Evolutionary conservation across 2,113 vertebrate genomes (phyloP), one percentile per base, ranked within the genome.

Genomic region (Vanacampus margaritifer): DNA sequence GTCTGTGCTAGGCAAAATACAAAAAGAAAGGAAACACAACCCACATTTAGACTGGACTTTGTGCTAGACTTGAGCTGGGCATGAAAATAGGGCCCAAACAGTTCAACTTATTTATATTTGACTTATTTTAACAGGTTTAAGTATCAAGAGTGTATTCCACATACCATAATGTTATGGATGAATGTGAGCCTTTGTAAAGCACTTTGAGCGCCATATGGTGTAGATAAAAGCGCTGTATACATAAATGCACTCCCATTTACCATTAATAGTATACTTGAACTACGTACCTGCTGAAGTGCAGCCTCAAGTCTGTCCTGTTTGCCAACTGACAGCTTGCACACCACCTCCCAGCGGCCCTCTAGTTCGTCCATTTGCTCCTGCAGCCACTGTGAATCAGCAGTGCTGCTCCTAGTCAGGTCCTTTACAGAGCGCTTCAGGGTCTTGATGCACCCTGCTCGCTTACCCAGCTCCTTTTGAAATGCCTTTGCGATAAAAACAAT

Each of bases 381-480:
- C 73, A 95, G 89, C 95, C 94, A 95, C 72, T 89, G 92, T 1
- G 92, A 90, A 23, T 94, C 92, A 0, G 88, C 85, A 0, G 87
- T 88, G 83, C 91, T 91, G 84, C 93, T 89, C 3, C 90, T 86
- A 0, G 86, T 92, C 90, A 95, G 89, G 65, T 94, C 95, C 71
- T 90, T 90, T 64, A 94, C 90, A 0, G 92, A 95, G 61, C 93
- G 93, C 86, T 90, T 93, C 78, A 96, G 89, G 9, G 90, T 92
- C 79, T 89, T 87, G 51, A 96, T 90, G 83, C 94, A 93, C 43
- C 93, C 87, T 0, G 94, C 93, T 1, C 94, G 88, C 78, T 94
- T 93, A 10, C 94, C 94, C 71, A 96, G 74, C 81, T 96, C 94
- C 79, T 92, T 94, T 86, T 96, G 95, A 77, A 96, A 96, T 0